These are phyloP conservation scores for Merodon equestris DNA, from an alignment of 2,888 invertebrate species.

Conservation along the genomic window DNA sequence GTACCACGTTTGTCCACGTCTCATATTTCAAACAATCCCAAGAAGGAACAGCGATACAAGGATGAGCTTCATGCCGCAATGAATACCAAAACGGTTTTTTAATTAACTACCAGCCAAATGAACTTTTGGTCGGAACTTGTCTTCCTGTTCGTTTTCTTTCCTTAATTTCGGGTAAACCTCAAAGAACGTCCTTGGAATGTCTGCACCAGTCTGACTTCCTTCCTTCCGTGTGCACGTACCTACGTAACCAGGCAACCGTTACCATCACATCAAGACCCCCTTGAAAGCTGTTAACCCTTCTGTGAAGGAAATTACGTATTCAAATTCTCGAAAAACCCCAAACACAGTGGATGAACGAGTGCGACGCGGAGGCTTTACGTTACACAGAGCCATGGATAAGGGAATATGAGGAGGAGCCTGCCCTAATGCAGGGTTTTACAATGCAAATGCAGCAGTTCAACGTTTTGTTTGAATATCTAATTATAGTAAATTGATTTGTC, in stretches of 20 bases:
- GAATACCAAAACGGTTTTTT: constrained; percentile 64
- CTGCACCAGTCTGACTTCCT: constrained; percentile 1
- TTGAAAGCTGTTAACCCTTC: constrained; percentile 60
- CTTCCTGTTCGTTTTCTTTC: constrained; percentile 43
- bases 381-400: not conserved
- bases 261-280: constrained; percentile 46
- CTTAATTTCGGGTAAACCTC: constrained; percentile 61
- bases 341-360: not conserved
- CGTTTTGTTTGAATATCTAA: constrained; percentile 69
- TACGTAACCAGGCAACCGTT: constrained; percentile 46
- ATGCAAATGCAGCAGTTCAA: constrained; percentile 65
- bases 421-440: constrained; percentile 61
- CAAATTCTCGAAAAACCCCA: constrained; percentile 47
- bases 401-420: constrained; percentile 26
- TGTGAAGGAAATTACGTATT: constrained; percentile 56
- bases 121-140: constrained; percentile 49
- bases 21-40: constrained; percentile 49
- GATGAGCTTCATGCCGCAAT: constrained; percentile 45
- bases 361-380: constrained; percentile 24
- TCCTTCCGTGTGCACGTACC: constrained; percentile 11
- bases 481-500: constrained; percentile 68
- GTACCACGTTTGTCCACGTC: constrained; percentile 40
- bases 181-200: constrained; percentile 47
- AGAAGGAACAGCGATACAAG: not conserved
- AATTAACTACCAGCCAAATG: constrained; percentile 54